Evolutionary conservation across 1,140 invertebrate species (phyloP).

Genomic region (Aricia agestis): DNA sequence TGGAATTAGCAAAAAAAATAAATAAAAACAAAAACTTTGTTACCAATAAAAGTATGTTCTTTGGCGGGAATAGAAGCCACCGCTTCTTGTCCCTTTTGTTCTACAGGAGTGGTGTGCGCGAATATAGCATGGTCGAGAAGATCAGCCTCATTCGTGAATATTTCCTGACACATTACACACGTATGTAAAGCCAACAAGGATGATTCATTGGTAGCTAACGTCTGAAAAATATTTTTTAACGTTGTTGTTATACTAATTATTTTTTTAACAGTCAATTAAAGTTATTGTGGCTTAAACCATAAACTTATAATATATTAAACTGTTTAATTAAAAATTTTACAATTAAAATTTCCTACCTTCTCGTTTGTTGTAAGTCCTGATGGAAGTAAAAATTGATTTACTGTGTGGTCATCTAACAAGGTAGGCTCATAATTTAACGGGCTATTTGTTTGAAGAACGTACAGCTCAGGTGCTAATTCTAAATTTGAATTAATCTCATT

Average conservation of each 20-base stretch:
- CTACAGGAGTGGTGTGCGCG: constrained; percentile 40
- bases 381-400: constrained; percentile 62
- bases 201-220: constrained; percentile 39
- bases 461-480: constrained; percentile 34
- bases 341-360: neutral
- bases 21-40: no score
- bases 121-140: constrained; percentile 62
- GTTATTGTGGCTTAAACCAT: no score
- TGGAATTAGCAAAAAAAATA: no score
- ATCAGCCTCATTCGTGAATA: constrained; percentile 64
- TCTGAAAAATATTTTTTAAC: constrained; percentile 34
- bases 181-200: constrained; percentile 58
- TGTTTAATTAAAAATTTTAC: no score
- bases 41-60: neutral
- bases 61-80: neutral
- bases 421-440: constrained; percentile 54
- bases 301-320: no score
- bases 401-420: constrained; percentile 59
- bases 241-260: no score
- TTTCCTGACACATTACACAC: constrained; percentile 63
- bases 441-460: constrained; percentile 45
- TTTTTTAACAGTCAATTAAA: no score
- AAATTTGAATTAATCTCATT: constrained; percentile 24
- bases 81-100: constrained; percentile 15
- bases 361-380: constrained; percentile 28